Conservation (phyloP, 2,113 vertebrate species). For the Gopherus evgoodei region DNA sequence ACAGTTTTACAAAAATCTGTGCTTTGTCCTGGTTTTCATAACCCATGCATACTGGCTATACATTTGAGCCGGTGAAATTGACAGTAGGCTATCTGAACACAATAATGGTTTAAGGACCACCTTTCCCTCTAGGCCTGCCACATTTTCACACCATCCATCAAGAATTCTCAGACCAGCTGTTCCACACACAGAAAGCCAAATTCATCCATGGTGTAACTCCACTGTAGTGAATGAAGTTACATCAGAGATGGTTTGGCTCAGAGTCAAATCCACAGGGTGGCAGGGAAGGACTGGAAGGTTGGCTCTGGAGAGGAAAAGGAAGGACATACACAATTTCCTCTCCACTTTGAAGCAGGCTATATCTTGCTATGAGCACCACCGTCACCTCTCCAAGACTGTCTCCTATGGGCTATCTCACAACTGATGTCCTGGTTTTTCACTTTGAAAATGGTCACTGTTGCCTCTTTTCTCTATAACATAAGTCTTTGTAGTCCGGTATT, state of each 20-base stretch:
- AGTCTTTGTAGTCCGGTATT: neutral
- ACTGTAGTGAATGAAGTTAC: neutral
- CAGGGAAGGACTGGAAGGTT: neutral
- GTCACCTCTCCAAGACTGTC: neutral
- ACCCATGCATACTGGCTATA: neutral
- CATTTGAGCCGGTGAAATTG: neutral
- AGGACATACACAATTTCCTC: neutral
- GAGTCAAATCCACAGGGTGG: slow-evolving; percentile 9
- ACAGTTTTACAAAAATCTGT: neutral
- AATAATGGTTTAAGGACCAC: neutral
- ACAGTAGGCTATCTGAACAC: neutral
- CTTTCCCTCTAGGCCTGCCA: neutral
- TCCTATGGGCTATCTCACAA: neutral
- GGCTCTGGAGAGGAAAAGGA: neutral
- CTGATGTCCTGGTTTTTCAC: neutral
- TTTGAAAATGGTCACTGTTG: neutral
- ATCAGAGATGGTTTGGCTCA: neutral
- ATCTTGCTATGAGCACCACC: neutral
- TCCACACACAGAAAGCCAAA: neutral
- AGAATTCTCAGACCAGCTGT: neutral
- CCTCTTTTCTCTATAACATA: neutral
- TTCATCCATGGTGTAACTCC: slow-evolving; percentile 22
- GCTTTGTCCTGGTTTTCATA: neutral
- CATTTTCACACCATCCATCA: neutral
- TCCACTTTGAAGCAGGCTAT: neutral